Conservation (phyloP, 2,797 vertebrate species). For the Acanthiza pusilla region DNA sequence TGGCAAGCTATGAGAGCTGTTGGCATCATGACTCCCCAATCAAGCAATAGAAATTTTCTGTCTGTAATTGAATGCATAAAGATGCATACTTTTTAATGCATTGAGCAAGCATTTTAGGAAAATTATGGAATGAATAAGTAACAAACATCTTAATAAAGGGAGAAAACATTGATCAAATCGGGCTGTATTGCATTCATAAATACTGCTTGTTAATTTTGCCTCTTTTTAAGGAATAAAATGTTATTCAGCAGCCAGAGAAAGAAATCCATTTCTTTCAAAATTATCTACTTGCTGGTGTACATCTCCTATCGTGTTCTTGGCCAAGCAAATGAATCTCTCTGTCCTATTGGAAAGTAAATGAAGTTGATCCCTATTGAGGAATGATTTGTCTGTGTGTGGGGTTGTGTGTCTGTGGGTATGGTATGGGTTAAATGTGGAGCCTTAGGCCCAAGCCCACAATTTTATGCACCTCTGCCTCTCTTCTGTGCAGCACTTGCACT, state of each 20-base stretch:
- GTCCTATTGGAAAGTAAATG: not conserved
- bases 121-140: slow-evolving; percentile 6
- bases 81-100: not conserved
- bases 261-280: not conserved
- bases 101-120: slow-evolving; percentile 15
- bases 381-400: accelerated
- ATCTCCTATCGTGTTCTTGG: not conserved
- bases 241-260: not conserved
- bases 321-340: not conserved
- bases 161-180: slow-evolving; percentile 47
- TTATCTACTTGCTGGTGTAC: not conserved
- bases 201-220: not conserved
- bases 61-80: slow-evolving; percentile 25
- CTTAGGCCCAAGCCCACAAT: not conserved
- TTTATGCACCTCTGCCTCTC: not conserved
- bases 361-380: not conserved
- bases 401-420: accelerated
- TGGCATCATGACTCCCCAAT: slow-evolving; percentile 29
- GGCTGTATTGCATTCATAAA: not conserved
- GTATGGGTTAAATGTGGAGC: not conserved
- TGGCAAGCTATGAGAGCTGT: slow-evolving; percentile 8
- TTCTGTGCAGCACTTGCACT: not conserved
- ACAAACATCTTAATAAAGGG: slow-evolving; percentile 37
- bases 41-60: slow-evolving; percentile 22
- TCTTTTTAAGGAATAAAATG: not conserved